Evolutionary conservation across 2,113 vertebrate genomes (phyloP), one percentile per base, ranked within the genome.

Genomic region (Accipiter virgatus): DNA sequence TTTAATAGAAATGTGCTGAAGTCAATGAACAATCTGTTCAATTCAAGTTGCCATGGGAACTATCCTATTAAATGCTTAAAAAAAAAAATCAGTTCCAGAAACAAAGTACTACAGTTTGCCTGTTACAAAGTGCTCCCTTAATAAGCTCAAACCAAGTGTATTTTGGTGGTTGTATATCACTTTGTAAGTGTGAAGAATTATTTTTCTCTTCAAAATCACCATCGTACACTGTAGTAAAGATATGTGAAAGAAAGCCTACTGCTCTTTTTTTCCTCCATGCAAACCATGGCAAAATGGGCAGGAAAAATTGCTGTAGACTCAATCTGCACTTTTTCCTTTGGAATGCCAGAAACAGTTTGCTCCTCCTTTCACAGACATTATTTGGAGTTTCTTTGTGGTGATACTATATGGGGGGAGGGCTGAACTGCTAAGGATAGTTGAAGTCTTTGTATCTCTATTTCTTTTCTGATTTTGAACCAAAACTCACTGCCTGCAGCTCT

Each of bases 41-140:
- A 97, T 96, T 95, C 95, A 88, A 23, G 97, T 98, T 98, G 74
- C 96, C 93, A 92, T 98, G 94, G 98, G 92, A 98, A 98, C 98
- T 93, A 62, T 72, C 96, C 93, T 92, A 96, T 97, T 97, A 97
- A 97, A 95, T 92, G 89, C 43, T 87, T 74, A n/a, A 74, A 47
- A 90, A 74, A 74, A 47, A 88, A 90, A 66, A 40, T 31, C 83
- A 84, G 65, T 92, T 87, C 78, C 89, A 96, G 90, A 97, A 97
- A 95, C 96, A 94, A 97, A 97, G 83, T 97, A 95, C 71, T 94
- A 58, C 65, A 55, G 93, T 96, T 96, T 93, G 78, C 72, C 79
- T 93, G 68, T 86, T 84, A 95, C 74, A 91, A 91, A 96, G 92
- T 90, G 42, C 70, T 94, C 67, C 48, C 61, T 92, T 91, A 91